Percentiles rank a stretch among this genome's conserved stretches.
Conservation (phyloP, 2,113 vertebrate species). For the Corythornis madagascariensis region DNA sequence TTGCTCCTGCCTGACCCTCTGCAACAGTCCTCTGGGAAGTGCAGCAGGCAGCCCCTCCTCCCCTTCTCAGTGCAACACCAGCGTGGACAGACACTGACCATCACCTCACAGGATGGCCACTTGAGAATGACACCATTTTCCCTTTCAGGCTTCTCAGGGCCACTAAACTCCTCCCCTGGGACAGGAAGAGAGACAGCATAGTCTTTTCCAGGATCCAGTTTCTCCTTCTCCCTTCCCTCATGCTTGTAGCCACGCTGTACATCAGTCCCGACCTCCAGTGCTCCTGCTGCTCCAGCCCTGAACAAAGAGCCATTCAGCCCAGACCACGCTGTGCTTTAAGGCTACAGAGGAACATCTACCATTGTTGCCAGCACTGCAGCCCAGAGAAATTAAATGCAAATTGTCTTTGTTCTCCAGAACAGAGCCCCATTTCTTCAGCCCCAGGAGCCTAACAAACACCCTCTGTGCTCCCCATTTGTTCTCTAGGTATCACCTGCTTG, state of each 20-base stretch:
- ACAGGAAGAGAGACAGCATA: not conserved
- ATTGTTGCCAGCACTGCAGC: slow-evolving; percentile 10
- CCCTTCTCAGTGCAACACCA: not conserved
- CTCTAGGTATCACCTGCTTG: slow-evolving; percentile 13
- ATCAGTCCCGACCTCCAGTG: accelerated
- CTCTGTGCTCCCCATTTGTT: slow-evolving; percentile 15
- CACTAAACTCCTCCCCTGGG: not conserved
- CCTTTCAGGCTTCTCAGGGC: not conserved
- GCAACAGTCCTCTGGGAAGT: not conserved
- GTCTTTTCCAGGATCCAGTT: not conserved
- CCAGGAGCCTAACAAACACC: slow-evolving; percentile 14
- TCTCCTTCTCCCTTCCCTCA: not conserved
- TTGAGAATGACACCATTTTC: not conserved
- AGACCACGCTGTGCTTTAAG: accelerated
- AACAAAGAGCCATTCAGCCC: slow-evolving; percentile 56
- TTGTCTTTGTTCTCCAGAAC: slow-evolving; percentile 1
- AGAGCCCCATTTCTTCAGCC: slow-evolving; percentile 24
- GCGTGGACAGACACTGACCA: accelerated
- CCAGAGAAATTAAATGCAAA: slow-evolving; percentile 46
- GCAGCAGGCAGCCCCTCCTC: not conserved
- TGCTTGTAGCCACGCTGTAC: accelerated
- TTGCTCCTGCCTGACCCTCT: not conserved
- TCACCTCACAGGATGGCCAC: not conserved
- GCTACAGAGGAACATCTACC: slow-evolving; percentile 23
- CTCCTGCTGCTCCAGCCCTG: not conserved